phyloP scores from a whole-genome alignment of 2,797 vertebrate genomes.

The Serranus cabrilla region DNA sequence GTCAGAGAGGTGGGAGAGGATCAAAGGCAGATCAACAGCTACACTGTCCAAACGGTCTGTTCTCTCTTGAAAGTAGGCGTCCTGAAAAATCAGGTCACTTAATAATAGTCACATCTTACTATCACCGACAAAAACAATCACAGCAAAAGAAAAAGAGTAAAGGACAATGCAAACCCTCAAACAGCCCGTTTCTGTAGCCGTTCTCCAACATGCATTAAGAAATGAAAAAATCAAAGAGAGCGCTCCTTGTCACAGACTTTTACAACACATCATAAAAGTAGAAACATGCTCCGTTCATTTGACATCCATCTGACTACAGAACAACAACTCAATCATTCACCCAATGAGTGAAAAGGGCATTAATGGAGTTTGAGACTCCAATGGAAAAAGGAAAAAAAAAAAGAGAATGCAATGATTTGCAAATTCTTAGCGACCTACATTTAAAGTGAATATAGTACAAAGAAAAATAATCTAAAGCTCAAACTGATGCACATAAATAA shows the following conservation, averaged over 20 bases:
- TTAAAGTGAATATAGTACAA: too few relatives aligned
- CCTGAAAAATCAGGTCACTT: not conserved
- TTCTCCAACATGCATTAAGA: not conserved
- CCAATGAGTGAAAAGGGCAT: not conserved
- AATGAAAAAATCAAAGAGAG: not conserved
- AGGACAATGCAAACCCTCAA: not conserved
- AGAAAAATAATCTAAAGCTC: too few relatives aligned
- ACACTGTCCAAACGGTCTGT: not conserved
- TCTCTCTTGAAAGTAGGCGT: not conserved
- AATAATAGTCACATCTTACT: not conserved
- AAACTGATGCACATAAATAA: too few relatives aligned
- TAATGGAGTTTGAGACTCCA: not conserved
- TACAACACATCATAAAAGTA: not conserved
- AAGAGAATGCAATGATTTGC: too few relatives aligned
- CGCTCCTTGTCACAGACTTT: not conserved
- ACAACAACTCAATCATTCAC: not conserved
- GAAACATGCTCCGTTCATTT: not conserved
- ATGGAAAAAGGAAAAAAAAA: too few relatives aligned
- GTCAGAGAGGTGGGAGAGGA: constrained; percentile 55
- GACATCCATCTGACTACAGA: not conserved
- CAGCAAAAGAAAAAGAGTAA: not conserved
- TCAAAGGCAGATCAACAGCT: constrained; percentile 33
- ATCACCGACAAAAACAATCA: not conserved
- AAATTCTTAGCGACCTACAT: too few relatives aligned
- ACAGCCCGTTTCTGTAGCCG: not conserved